Percentiles rank a stretch among this genome's conserved stretches.
These are phyloP conservation scores for Orthosia gracilis DNA, from an alignment of 2,888 invertebrate species.

Conservation along the genomic window DNA sequence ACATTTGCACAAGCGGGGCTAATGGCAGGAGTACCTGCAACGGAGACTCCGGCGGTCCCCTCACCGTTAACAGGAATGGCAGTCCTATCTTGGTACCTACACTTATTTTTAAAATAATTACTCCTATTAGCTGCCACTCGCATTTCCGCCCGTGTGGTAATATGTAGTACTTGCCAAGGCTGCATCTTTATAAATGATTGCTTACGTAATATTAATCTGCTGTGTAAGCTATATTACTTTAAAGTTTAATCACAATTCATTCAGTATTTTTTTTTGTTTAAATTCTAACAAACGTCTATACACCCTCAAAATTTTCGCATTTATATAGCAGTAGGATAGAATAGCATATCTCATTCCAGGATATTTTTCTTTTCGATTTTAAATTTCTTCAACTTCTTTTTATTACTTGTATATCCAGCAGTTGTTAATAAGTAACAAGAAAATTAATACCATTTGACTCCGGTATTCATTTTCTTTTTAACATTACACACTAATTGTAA, in stretches of 20 bases:
- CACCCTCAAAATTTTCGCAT: no score
- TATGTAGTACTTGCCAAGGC: no score
- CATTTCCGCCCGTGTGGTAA: no score
- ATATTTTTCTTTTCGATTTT: neutral
- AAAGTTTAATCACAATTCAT: no score
- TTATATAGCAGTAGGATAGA: no score
- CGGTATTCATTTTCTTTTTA: neutral
- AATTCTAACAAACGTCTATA: no score
- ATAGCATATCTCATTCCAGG: neutral
- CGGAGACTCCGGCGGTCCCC: constrained; percentile 78
- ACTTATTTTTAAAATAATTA: constrained; percentile 6
- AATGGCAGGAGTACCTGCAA: constrained; percentile 68
- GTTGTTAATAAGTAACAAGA: no score
- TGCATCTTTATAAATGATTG: no score
- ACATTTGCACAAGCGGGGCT: constrained; percentile 73
- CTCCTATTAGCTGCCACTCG: neutral
- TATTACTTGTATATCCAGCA: neutral
- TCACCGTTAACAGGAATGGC: constrained; percentile 61
- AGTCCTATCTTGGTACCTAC: constrained; percentile 66
- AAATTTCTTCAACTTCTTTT: neutral
- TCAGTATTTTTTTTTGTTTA: no score
- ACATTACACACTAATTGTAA: neutral
- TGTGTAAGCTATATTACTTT: no score
- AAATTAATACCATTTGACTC: no score
- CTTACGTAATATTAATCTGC: no score